These are phyloP conservation scores for Drosophila acutilabella DNA, from an alignment of 2,888 invertebrate genomes.

Conservation along the genomic window DNA sequence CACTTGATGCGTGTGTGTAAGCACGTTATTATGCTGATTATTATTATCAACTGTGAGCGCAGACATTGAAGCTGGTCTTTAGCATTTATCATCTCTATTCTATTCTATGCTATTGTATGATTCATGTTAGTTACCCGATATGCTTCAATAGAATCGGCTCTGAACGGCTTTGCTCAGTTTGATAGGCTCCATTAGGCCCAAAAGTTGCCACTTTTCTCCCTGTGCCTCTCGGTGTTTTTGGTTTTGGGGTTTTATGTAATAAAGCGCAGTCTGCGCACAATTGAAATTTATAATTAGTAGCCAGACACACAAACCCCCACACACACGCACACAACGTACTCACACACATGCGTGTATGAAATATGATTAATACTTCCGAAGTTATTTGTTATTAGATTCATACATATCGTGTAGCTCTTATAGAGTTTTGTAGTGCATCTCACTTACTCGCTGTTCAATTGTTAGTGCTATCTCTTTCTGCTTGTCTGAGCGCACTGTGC, in stretches of 20 bases:
- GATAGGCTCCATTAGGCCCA: conserved; percentile 59
- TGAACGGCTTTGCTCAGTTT: conserved; percentile 65
- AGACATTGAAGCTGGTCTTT: conserved; percentile 26
- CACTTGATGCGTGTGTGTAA: conserved; percentile 31
- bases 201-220: conserved; percentile 4
- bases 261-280: conserved; percentile 74
- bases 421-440: conserved; percentile 5
- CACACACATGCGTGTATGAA: conserved; percentile 39
- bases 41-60: conserved; percentile 62
- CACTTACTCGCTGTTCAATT: not conserved
- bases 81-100: conserved; percentile 34
- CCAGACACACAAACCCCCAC: conserved; percentile 38
- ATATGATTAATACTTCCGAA: conserved; percentile 81
- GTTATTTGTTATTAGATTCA: conserved; percentile 81
- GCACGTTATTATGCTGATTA: conserved; percentile 77
- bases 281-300: conserved; percentile 80
- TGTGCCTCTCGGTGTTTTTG: conserved; percentile 14
- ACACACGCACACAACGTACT: conserved; percentile 17
- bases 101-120: conserved; percentile 46
- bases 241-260: conserved; percentile 53
- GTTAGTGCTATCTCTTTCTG: conserved; percentile 1
- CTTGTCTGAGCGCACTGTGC: conserved; percentile 16
- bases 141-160: conserved; percentile 60
- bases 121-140: conserved; percentile 56
- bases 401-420: conserved; percentile 27